Conservation (phyloP, 2,113 vertebrate species). For the Uropsilus gracilis region DNA sequence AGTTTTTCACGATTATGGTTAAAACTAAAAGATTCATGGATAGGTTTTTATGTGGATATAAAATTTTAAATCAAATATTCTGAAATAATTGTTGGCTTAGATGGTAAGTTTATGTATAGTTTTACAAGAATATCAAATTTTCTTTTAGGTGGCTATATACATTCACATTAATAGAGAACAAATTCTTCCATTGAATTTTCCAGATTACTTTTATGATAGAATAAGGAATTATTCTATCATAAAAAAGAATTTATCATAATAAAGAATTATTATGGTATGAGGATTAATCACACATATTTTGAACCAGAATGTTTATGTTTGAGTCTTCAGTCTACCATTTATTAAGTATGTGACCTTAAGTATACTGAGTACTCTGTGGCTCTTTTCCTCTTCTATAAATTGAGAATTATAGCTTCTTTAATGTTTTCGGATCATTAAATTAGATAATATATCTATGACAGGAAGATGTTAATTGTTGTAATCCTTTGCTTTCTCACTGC, state of each 20-base stretch:
- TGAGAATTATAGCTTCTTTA: neutral
- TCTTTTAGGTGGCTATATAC: neutral
- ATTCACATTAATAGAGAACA: neutral
- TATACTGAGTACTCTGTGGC: neutral
- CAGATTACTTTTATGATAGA: neutral
- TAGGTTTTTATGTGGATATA: neutral
- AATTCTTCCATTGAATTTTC: neutral
- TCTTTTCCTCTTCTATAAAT: neutral
- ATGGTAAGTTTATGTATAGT: neutral
- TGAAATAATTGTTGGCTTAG: neutral
- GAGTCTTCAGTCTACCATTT: conserved; percentile 2
- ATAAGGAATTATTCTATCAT: too few species aligned
- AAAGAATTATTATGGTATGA: neutral
- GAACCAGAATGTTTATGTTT: neutral
- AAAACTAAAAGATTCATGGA: neutral
- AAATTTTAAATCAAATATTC: neutral
- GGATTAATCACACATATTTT: neutral
- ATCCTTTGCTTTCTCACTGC: neutral
- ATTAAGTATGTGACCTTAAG: neutral
- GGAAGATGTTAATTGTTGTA: neutral
- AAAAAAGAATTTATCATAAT: too few species aligned
- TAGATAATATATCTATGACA: neutral
- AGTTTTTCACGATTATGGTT: neutral
- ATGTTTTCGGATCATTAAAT: conserved; percentile 16
- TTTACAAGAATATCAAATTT: conserved; percentile 12